Base-by-base conservation (phyloP, 1,140 invertebrate genomes). In the Palaemon carinicauda region DNA sequence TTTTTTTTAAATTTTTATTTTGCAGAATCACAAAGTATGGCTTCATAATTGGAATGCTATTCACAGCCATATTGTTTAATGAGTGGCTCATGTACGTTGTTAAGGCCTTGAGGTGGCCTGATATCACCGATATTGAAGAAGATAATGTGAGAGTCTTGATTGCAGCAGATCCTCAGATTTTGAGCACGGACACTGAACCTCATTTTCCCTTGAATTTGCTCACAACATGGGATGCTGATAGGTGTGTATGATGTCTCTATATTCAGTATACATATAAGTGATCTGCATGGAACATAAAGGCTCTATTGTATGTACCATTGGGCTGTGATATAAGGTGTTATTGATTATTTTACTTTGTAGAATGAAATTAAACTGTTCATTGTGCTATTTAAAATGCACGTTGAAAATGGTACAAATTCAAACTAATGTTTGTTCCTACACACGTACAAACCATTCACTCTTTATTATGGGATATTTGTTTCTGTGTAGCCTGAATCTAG, bases 131-230 rank as follows among this genome's bases (percentile, higher is more conserved):
- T 14, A 14, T 31, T 17, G 51, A n/a, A 2, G 87, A 82, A 29
- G 81, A 88, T 1, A 52, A 21, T 53, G 80, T 88, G 2, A 33
- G 93, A 87, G 92, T 98, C 52, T 91, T 98, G 27, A 92, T 98
- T 33, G 95, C 98, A 60, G 96, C 96, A n/a, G 97, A 98, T 92
- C 97, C 97, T 29, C 97, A 98, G 92, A 95, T 98, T 88, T 93
- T 97, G 89, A 97, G 96, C 2, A 94, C 96, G 88, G 91, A 93
- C 74, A 93, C 94, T 91, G 95, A 96, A 91, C 92, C 92, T 71
- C 24, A 86, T 89, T 91, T 94, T 89, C 91, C 93, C 89, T 90
- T 93, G 60, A 92, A 92, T 1, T 89, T 83, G 27, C 60, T 94
- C 10, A 93, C 93, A 89, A 93, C 94, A 89, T 97, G 95, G 95